A percentile compares a stretch with the other conserved stretches of the same genome.
These are phyloP conservation scores for Drosophila bocki DNA, from an alignment of 1,140 invertebrate genomes.

Conservation along the genomic window DNA sequence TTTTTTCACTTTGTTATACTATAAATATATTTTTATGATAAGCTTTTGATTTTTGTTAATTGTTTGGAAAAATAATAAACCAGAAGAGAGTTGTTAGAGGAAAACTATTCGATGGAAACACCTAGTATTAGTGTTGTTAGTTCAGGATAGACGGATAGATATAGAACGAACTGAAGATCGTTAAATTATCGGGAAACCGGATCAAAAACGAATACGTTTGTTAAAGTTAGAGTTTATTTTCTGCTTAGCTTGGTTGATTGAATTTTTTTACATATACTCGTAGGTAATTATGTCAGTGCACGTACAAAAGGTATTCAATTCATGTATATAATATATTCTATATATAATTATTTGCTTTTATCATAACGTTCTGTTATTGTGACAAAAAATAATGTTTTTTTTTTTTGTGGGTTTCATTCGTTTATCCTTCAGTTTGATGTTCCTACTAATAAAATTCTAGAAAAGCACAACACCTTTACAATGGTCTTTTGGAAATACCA, in stretches of 20 bases:
- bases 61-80: conserved; percentile 55
- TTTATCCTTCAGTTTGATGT: conserved; percentile 53
- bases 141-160: conserved; percentile 42
- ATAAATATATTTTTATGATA: conserved; percentile 71
- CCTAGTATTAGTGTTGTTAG: conserved; percentile 51
- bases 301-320: conserved; percentile 83
- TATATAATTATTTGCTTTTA: conserved; percentile 56
- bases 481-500: conserved; percentile 85
- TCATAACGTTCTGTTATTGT: conserved; percentile 74
- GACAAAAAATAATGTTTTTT: conserved; percentile 78
- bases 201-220: conserved; percentile 20
- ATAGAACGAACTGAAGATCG: conserved; percentile 34
- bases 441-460: conserved; percentile 84
- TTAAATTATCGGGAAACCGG: conserved; percentile 29
- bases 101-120: conserved; percentile 52
- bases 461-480: conserved; percentile 85
- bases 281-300: conserved; percentile 82
- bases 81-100: conserved; percentile 39
- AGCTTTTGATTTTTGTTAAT: conserved; percentile 70
- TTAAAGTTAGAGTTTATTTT: conserved; percentile 27
- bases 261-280: conserved; percentile 65
- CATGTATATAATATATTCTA: conserved; percentile 67
- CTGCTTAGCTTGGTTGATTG: conserved; percentile 71
- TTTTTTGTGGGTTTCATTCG: conserved; percentile 57
- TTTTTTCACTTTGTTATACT: conserved; percentile 52